Evolutionary conservation across 2,797 vertebrate genomes (phyloP).

Genomic region (Bufotes viridis): DNA sequence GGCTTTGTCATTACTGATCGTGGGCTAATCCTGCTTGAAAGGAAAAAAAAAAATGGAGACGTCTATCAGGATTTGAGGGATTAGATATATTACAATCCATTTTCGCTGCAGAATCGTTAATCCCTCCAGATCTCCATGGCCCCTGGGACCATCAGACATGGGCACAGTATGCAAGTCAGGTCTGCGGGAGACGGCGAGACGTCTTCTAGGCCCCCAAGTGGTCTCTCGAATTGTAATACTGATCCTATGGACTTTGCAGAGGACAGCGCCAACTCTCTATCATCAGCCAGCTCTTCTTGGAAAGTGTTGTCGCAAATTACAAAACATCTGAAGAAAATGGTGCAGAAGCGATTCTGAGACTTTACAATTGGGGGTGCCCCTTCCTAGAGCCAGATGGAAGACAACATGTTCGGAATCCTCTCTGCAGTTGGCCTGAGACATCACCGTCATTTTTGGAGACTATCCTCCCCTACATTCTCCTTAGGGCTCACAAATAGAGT

Average conservation of each 20-base stretch:
- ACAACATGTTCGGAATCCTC: too few species aligned
- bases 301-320: background rate
- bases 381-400: background rate
- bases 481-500: too few species aligned
- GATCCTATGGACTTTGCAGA: background rate
- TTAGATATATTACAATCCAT: slow-evolving; percentile 57
- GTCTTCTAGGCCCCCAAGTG: background rate
- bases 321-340: background rate
- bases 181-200: background rate
- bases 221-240: background rate
- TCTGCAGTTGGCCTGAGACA: background rate
- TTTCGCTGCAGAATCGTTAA: slow-evolving; percentile 41
- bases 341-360: background rate
- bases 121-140: slow-evolving; percentile 41
- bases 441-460: too few species aligned
- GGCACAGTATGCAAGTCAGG: background rate
- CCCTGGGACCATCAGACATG: background rate
- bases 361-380: background rate
- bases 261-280: background rate
- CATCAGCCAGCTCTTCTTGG: background rate
- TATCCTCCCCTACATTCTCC: too few species aligned
- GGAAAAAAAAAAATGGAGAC: background rate
- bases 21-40: slow-evolving; percentile 42
- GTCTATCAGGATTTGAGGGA: slow-evolving; percentile 59
- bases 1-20: slow-evolving; percentile 55